Base-by-base conservation (phyloP, 1,140 invertebrate species). In the Philopotamus ludificatus region DNA sequence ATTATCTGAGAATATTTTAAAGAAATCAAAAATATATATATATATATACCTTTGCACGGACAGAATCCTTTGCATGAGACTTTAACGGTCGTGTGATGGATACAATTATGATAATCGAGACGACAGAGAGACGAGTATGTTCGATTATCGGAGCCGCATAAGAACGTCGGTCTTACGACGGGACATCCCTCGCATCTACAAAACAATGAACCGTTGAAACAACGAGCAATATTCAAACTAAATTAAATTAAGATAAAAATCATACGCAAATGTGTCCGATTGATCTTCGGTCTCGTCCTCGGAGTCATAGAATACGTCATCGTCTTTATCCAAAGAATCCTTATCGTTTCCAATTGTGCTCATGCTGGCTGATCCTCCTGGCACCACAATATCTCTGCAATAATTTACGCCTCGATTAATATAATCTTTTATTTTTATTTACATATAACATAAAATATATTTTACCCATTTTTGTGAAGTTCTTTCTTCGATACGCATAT, bases 41-140 rank as follows among this genome's bases (percentile, higher is more conserved):
- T 41, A 4, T 41, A 12, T 9, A 22, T 77, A 89, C 87, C 84
- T 86, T 90, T 90, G 77, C 92, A 94, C 1, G 92, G 92, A 73
- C 93, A 95, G 78, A 94, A 94, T 77, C 92, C 92, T 81, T 90
- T 91, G 79, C 93, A 95, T 20, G 83, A 82, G 15, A 93, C 86
- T 72, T 84, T 85, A 72, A 95, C 86, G 67, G 83, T 82, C 25
- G 87, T 87, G 49, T 79, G 78, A 77, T 93, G 90, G 76, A 95
- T 90, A 79, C 93, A 95, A 80, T 95, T 95, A 82, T 94, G 91
- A 78, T 94, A 93, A 78, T 94, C 89, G 70, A 95, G 82, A 68
- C 92, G 85, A 77, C 92, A 95, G 54, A 90, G 82, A 55, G 92
- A 94, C 74, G 91, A 94, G 81, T 95, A 95, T n/a, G 93, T 95